Evolutionary conservation across 2,113 vertebrate species (phyloP).

Genomic region (Pyxicephalus adspersus): DNA sequence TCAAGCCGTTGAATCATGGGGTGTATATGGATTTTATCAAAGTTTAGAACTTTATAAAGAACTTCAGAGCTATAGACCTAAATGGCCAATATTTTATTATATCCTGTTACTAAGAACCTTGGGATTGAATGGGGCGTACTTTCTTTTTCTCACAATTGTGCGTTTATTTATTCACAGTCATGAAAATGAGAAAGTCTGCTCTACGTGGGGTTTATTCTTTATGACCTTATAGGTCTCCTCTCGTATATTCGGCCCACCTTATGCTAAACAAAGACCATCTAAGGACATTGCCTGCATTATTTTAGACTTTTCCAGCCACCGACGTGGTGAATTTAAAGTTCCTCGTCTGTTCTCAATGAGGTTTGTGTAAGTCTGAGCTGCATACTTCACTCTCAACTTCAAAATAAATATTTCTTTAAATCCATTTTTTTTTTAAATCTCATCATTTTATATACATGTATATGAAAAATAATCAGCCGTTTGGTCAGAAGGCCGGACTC

Average conservation of each 20-base stretch:
- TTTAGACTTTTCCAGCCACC: not conserved
- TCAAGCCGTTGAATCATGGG: too few relatives aligned
- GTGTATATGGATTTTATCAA: too few relatives aligned
- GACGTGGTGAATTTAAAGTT: constrained; percentile 26
- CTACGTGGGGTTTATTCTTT: too few relatives aligned
- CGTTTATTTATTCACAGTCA: not conserved
- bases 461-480: constrained; percentile 34
- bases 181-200: too few relatives aligned
- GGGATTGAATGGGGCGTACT: too few relatives aligned
- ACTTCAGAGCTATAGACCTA: too few relatives aligned
- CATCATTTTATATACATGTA: constrained; percentile 36
- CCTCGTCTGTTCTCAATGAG: constrained; percentile 44
- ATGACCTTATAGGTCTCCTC: too few relatives aligned
- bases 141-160: not conserved
- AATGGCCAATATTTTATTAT: too few relatives aligned
- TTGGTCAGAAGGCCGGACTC: constrained; percentile 20
- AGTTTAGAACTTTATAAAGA: too few relatives aligned
- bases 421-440: constrained; percentile 18
- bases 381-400: constrained; percentile 7
- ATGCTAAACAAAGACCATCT: constrained; percentile 10
- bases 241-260: not conserved
- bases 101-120: too few relatives aligned
- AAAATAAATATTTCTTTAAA: constrained; percentile 34
- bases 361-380: not conserved
- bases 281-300: constrained; percentile 32